A percentile compares a stretch with the other conserved stretches of the same genome.
These are phyloP conservation scores for Arenaria interpres DNA, from an alignment of 2,113 vertebrate genomes.

Conservation along the genomic window DNA sequence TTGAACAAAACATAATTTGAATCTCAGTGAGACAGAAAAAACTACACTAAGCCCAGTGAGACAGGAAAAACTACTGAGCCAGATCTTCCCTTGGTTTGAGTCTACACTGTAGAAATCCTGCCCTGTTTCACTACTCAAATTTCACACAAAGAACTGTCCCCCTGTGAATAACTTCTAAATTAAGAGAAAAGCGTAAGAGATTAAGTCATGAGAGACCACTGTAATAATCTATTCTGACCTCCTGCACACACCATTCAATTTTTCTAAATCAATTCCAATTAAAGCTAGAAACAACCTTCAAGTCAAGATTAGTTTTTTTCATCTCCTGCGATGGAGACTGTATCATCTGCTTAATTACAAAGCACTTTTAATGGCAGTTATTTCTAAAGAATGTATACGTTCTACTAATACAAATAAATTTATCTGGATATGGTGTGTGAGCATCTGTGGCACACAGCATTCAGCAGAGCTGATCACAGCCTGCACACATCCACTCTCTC, in stretches of 20 bases:
- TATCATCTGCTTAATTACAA: background rate
- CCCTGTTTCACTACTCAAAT: background rate
- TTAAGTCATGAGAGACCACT: background rate
- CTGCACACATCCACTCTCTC: background rate
- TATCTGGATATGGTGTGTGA: background rate
- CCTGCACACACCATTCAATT: background rate
- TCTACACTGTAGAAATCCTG: background rate
- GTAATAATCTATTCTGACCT: background rate
- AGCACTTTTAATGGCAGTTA: background rate
- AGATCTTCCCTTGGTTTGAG: background rate
- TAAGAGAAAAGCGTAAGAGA: background rate
- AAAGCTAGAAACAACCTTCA: background rate
- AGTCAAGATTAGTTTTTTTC: background rate
- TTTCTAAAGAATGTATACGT: background rate
- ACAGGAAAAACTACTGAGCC: background rate
- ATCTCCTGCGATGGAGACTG: accelerated
- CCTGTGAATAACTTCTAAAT: background rate
- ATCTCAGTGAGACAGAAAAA: background rate
- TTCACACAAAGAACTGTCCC: background rate
- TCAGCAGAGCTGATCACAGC: background rate
- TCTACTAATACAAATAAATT: background rate
- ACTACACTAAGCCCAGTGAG: background rate
- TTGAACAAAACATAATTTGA: background rate
- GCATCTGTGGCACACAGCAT: background rate
- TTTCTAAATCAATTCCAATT: background rate